Base-by-base conservation (phyloP, 2,888 invertebrate species). In the Amiota minor region DNA sequence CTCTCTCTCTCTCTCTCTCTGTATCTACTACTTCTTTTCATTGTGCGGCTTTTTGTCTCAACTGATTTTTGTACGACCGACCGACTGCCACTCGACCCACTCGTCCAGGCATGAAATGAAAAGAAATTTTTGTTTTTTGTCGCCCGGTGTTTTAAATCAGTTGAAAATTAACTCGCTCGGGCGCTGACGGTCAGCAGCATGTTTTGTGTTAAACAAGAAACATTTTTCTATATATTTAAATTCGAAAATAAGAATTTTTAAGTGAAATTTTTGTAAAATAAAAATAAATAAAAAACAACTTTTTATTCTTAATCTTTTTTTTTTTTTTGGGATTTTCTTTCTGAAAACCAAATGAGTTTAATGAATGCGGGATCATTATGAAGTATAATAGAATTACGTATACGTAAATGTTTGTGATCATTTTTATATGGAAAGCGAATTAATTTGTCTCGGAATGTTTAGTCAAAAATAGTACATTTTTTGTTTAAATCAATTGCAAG, bases 181-280 rank as follows among this genome's bases (percentile, higher is more conserved):
- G 35, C 35, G 35, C 35, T 35, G 35, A 35, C 88, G 84, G 86
- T 87, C 88, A 84, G 83, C 88, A 84, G 83, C 81, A 76, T 85
- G 85, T 80, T 82, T 78, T 76, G 75, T 67, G 74, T 18, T 49
- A 50, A 72, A 9, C 65, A 69, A 56, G 70, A 77, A 74, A 74
- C 56, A 61, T 55, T 75, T 76, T 23, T 69, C 56, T 62, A 35
- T 35, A 35, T 35, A 4, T 35, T 35, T 35, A 35, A 35, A 6
- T 35, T 35, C 35, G 35, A 35, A 70, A 67, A 77, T 71, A 75
- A 56, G 59, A 59, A 59, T 20, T 67, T 65, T 65, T 65, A 11
- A 45, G 35, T n/a, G 46, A 65, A 65, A 14, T 49, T 73, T 61
- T 75, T 56, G 56, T 49, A 70, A 78, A 76, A 73, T 75, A 49